phyloP scores from a whole-genome alignment of 2,113 vertebrate genomes.

The Bubalus kerabau region DNA sequence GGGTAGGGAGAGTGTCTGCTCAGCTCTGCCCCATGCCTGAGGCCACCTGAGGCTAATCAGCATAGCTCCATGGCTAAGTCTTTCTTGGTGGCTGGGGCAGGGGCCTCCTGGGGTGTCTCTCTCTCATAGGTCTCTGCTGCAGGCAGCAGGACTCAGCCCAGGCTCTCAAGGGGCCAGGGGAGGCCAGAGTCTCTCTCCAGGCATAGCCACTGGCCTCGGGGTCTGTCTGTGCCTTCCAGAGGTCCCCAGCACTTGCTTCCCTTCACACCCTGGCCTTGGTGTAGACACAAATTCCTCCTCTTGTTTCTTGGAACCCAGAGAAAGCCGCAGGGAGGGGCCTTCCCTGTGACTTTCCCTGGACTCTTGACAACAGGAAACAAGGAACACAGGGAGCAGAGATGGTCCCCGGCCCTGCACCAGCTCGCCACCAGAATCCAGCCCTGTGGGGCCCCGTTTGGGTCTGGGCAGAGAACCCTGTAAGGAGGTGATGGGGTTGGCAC shows the following conservation, averaged over 20 bases:
- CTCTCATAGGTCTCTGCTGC: neutral
- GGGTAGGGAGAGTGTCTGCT: neutral
- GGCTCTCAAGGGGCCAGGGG: neutral
- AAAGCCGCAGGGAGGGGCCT: neutral
- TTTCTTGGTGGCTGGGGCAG: neutral
- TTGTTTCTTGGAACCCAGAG: neutral
- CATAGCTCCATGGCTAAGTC: neutral
- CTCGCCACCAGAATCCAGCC: rapidly evolving
- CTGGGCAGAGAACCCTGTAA: neutral
- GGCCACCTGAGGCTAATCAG: neutral
- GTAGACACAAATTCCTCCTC: neutral
- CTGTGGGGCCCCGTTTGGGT: rapidly evolving
- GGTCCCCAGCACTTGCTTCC: neutral
- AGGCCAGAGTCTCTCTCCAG: neutral
- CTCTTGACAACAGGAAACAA: neutral
- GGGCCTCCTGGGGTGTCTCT: neutral
- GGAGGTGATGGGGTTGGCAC: neutral
- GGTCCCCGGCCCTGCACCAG: neutral
- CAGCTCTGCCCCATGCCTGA: neutral
- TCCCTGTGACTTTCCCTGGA: neutral
- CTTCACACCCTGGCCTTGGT: neutral
- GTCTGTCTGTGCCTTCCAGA: neutral
- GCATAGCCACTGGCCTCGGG: neutral
- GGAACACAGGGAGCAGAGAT: neutral
- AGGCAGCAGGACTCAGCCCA: neutral